phyloP scores from a whole-genome alignment of 2,113 vertebrate species.

The Sapayoa aenigma region DNA sequence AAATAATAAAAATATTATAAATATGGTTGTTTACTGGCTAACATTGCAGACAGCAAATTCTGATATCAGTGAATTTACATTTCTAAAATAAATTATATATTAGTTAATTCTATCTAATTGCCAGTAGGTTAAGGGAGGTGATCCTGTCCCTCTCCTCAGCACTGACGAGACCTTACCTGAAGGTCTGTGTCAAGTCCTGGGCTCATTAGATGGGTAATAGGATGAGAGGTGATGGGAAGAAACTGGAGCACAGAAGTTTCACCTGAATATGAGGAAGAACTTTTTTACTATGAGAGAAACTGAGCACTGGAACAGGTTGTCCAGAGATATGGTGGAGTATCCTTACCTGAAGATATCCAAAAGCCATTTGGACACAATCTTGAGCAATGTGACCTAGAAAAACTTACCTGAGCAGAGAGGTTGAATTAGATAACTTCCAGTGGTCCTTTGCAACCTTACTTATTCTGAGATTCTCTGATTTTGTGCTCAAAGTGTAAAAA shows the following conservation, averaged over 20 bases:
- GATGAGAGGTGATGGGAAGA: not conserved
- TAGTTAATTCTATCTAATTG: not conserved
- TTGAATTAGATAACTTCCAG: not conserved
- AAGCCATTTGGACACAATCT: not conserved
- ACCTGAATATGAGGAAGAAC: not conserved
- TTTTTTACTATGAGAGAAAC: not conserved
- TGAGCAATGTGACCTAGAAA: not conserved
- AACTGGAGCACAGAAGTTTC: not conserved
- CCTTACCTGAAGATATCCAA: not conserved
- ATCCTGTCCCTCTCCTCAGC: not conserved
- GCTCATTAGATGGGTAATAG: not conserved
- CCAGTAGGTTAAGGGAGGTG: not conserved
- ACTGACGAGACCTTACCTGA: not conserved
- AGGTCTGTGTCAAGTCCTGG: not conserved
- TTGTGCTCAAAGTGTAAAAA: not conserved
- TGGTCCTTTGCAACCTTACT: not conserved
- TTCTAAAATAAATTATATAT: not conserved
- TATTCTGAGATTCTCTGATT: not conserved
- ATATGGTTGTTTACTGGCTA: not conserved
- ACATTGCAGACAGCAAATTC: not conserved
- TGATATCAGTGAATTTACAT: not conserved
- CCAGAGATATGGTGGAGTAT: not conserved
- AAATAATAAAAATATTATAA: not conserved
- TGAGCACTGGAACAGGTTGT: not conserved
- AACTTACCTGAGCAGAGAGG: not conserved